A percentile compares a stretch with the other conserved stretches of the same genome.
These are phyloP conservation scores for Himalopsyche anomala DNA, from an alignment of 2,888 invertebrate genomes.

Conservation along the genomic window DNA sequence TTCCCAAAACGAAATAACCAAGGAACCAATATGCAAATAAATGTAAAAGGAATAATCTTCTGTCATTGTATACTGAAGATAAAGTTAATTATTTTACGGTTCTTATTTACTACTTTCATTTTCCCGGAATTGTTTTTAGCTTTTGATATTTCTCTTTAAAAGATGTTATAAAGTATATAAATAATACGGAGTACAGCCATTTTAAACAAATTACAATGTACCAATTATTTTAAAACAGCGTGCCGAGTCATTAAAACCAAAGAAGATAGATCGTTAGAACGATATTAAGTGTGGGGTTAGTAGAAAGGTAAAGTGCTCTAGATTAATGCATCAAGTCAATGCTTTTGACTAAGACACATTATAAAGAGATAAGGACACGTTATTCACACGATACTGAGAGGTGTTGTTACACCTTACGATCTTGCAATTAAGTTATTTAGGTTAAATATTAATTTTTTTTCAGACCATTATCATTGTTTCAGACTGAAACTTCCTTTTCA, in stretches of 20 bases:
- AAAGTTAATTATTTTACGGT: too few relatives aligned
- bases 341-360: conserved; percentile 26
- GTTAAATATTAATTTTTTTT: too few relatives aligned
- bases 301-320: not conserved
- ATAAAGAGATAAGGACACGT: conserved; percentile 12
- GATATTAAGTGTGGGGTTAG: not conserved
- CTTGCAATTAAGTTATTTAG: not conserved
- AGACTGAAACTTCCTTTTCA: too few relatives aligned
- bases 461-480: too few relatives aligned
- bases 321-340: conserved; percentile 26
- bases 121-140: too few relatives aligned
- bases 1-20: too few relatives aligned
- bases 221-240: conserved; percentile 1
- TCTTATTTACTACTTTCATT: too few relatives aligned
- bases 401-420: not conserved
- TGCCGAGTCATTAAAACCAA: conserved; percentile 5
- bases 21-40: too few relatives aligned
- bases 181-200: not conserved
- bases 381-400: conserved; percentile 6
- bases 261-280: conserved; percentile 16
- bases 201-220: not conserved
- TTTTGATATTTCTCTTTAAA: not conserved
- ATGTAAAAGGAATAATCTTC: too few relatives aligned
- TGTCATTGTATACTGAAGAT: too few relatives aligned
- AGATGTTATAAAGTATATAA: not conserved